phyloP scores from a whole-genome alignment of 2,113 vertebrate species.

The Nettapus auritus region DNA sequence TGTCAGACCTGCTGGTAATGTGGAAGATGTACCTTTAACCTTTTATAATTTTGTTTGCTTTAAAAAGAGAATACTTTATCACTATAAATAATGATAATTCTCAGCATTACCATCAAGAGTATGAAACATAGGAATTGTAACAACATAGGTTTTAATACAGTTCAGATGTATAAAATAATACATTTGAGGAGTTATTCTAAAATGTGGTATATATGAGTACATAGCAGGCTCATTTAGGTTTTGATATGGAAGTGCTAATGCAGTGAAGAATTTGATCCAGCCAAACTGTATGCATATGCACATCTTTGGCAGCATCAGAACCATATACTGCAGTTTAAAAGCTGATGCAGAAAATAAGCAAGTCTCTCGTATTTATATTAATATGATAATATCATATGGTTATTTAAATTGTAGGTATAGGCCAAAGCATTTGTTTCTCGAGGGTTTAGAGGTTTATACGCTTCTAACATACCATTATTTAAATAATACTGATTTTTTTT shows the following conservation, averaged over 20 bases:
- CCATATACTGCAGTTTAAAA: not conserved
- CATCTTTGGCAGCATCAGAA: not conserved
- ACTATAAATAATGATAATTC: not conserved
- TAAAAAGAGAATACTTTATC: not conserved
- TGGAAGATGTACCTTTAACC: not conserved
- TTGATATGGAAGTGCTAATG: not conserved
- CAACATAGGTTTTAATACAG: not conserved
- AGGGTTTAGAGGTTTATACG: not conserved
- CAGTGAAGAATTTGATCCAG: not conserved
- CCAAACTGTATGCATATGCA: not conserved
- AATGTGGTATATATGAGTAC: not conserved
- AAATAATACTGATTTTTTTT: not conserved
- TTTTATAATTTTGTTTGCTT: not conserved
- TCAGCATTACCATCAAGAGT: not conserved
- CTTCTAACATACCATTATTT: not conserved
- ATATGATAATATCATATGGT: not conserved
- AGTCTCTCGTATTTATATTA: not conserved
- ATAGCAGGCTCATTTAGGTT: not conserved
- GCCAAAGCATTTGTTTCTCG: not conserved
- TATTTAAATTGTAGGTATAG: not conserved
- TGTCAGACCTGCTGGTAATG: not conserved
- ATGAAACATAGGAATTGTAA: not conserved
- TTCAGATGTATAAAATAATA: not conserved
- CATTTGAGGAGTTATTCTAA: not conserved
- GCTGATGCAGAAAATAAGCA: not conserved